phyloP scores from a whole-genome alignment of 64 coral and sea anemone species.

The Porites lutea region DNA sequence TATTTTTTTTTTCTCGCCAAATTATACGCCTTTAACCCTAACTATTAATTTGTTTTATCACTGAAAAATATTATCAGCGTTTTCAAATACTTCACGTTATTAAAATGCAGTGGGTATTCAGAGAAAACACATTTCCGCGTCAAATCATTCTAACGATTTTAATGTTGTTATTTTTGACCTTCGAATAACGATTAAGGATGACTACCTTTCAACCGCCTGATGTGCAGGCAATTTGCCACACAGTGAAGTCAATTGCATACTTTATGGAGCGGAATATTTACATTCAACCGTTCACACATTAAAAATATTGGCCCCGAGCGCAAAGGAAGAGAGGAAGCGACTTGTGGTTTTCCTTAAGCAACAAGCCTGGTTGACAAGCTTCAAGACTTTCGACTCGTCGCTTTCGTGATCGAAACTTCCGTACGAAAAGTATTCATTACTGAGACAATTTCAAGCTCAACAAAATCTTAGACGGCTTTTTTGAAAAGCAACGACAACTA shows the following conservation, averaged over 20 bases:
- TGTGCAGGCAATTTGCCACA: not conserved
- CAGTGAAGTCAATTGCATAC: not conserved
- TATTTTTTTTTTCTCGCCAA: not conserved
- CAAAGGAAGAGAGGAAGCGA: not conserved
- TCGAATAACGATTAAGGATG: not conserved
- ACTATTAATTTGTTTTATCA: not conserved
- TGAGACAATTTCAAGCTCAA: not conserved
- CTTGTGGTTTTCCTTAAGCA: not conserved
- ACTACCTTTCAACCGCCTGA: not conserved
- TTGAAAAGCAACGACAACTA: not conserved
- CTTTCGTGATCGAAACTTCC: not conserved
- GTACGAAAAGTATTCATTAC: no score
- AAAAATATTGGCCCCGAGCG: not conserved
- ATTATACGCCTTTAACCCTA: not conserved
- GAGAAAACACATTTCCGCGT: conserved; percentile 8
- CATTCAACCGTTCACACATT: not conserved
- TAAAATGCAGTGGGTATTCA: not conserved
- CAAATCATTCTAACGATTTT: not conserved
- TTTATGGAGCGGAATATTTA: not conserved
- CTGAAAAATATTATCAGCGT: not conserved
- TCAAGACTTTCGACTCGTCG: not conserved
- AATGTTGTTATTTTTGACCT: conserved; percentile 12
- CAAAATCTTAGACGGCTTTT: not conserved
- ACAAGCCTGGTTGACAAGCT: not conserved
- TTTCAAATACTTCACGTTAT: not conserved